These are phyloP conservation scores for Acyrthosiphon pisum DNA, from an alignment of 1,140 invertebrate genomes.

Conservation along the genomic window DNA sequence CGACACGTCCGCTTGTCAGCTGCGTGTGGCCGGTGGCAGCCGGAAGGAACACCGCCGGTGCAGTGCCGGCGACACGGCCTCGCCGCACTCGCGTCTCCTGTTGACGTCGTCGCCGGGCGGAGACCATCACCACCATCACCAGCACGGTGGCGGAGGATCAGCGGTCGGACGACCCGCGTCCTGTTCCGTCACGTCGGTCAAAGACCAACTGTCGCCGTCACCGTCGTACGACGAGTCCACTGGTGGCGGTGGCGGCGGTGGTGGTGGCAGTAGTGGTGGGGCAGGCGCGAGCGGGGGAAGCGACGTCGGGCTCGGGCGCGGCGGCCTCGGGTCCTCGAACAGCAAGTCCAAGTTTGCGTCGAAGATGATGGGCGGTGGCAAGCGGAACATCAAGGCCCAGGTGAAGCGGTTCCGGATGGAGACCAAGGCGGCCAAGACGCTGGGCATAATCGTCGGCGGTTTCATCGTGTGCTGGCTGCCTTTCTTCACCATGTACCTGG, in stretches of 20 bases:
- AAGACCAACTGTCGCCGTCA: conserved; percentile 61
- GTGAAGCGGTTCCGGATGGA: conserved; percentile 88
- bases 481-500: conserved; percentile 92
- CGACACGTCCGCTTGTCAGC: conserved; percentile 61
- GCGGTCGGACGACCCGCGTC: not conserved
- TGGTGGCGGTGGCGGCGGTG: not conserved
- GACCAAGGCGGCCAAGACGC: conserved; percentile 91
- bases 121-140: conserved; percentile 50
- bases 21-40: conserved; percentile 63
- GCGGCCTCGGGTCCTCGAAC: not conserved
- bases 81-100: conserved; percentile 54
- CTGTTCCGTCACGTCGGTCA: conserved; percentile 12
- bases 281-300: conserved; percentile 57
- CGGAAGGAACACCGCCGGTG: conserved; percentile 53
- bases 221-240: conserved; percentile 56
- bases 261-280: conserved; percentile 20
- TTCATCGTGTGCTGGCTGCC: conserved; percentile 94
- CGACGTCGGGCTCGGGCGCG: conserved; percentile 55
- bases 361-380: conserved; percentile 77
- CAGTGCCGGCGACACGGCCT: conserved; percentile 59
- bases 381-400: conserved; percentile 83
- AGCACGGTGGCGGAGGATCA: not conserved
- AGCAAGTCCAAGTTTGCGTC: conserved; percentile 66
- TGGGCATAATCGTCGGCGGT: conserved; percentile 92
- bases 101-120: not conserved